Conservation (phyloP, 23 tunicate species). For the Trididemnum miniatum region DNA sequence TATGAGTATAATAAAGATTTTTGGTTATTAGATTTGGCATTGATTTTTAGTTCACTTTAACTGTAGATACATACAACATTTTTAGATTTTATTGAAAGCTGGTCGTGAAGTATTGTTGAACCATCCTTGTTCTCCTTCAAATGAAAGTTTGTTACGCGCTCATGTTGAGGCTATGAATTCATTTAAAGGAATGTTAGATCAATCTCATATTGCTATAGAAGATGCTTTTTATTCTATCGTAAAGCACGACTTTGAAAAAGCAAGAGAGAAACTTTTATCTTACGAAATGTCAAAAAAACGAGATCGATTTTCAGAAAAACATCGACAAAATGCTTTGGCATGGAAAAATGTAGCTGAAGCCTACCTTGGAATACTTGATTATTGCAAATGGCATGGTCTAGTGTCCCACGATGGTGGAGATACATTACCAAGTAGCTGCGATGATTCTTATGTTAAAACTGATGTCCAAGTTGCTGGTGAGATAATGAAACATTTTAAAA, state of each 20-base stretch:
- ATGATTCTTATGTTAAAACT: too few species aligned
- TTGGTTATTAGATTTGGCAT: too few species aligned
- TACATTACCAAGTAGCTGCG: not conserved
- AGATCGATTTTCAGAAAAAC: not conserved
- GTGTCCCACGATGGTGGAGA: not conserved
- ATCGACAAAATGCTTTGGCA: not conserved
- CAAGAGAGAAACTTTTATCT: conserved; percentile 1
- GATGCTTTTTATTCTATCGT: conserved; percentile 22
- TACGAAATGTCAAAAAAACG: conserved; percentile 13
- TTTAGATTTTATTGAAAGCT: conserved; percentile 39
- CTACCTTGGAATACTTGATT: conserved; percentile 47
- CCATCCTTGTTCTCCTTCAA: conserved; percentile 9
- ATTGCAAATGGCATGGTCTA: conserved; percentile 26
- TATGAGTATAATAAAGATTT: too few species aligned
- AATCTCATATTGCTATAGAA: conserved; percentile 40
- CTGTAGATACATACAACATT: too few species aligned
- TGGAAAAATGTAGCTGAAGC: conserved; percentile 28
- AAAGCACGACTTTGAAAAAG: conserved; percentile 27
- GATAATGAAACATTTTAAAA: conserved; percentile 18
- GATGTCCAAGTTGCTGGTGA: conserved; percentile 28
- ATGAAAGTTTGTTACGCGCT: conserved; percentile 2
- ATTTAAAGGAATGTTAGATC: conserved; percentile 5
- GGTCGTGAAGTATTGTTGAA: conserved; percentile 42
- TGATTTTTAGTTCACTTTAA: too few species aligned
- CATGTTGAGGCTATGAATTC: conserved; percentile 1